A percentile compares a stretch with the other conserved stretches of the same genome.
These are phyloP conservation scores for Ptilorrhoa leucosticta DNA, from an alignment of 2,113 vertebrate genomes.

Conservation along the genomic window DNA sequence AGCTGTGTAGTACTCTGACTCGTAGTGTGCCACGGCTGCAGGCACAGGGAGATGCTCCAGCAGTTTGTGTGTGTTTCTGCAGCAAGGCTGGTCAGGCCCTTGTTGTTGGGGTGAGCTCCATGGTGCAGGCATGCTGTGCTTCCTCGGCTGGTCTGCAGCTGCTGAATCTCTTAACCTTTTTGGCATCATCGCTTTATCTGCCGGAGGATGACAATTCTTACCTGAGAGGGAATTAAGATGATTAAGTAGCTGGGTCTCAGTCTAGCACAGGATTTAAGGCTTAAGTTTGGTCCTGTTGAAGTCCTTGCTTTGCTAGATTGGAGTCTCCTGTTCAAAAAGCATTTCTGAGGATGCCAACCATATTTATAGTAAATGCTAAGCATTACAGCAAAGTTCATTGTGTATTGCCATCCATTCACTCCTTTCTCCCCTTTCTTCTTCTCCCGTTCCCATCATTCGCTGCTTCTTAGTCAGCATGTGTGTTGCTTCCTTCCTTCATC, in stretches of 20 bases:
- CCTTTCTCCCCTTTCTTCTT: background rate
- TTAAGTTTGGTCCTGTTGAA: background rate
- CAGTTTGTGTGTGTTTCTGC: background rate
- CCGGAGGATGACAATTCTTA: background rate
- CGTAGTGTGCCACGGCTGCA: fast-evolving
- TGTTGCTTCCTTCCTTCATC: background rate
- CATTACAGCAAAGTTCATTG: background rate
- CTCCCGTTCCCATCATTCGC: background rate
- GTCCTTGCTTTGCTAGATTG: background rate
- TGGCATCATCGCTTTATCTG: background rate
- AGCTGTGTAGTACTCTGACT: background rate
- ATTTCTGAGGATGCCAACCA: background rate
- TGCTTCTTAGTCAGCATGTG: background rate
- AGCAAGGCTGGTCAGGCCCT: background rate
- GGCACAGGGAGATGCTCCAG: background rate
- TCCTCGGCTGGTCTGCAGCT: background rate
- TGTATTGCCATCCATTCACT: background rate
- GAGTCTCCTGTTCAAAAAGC: background rate
- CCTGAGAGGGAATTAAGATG: background rate
- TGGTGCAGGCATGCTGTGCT: background rate
- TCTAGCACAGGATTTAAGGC: constrained; percentile 17
- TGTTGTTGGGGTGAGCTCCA: background rate
- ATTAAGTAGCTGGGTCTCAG: background rate
- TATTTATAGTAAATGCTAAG: background rate
- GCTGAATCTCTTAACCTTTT: background rate